Evolutionary conservation across 2,113 vertebrate genomes (phyloP), one percentile per base, ranked within the genome.

Genomic region (Macroglossus sobrinus): DNA sequence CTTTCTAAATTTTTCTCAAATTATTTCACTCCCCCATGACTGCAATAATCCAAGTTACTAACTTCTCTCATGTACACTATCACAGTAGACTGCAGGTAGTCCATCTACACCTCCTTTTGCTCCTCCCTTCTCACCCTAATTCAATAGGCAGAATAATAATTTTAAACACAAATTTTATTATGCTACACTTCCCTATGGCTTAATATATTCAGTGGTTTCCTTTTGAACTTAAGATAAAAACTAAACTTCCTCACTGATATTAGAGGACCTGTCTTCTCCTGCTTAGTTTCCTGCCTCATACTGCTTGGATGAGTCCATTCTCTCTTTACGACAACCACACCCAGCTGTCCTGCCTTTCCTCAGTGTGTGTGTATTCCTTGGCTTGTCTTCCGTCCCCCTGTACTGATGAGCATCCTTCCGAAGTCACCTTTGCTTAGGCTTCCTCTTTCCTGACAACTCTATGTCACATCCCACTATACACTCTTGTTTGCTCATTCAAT

Each of bases 81-180:
- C 15, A 47, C 18, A n/a, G 24, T 26, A 26, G 45, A 7, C 47
- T 84, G 45, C n/a, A 53, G 24, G 11, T 4, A n/a, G 22, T 61
- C 22, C n/a, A 2, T 26, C 22, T 30, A 12, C 4, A 9, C 59
- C 24, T 78, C 13, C 33, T 33, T 47, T 38, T 28, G 40, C 1
- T 19, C 35, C 9, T n/a, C n/a, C 18, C 6, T 45, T 22, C 10
- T 33, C 19, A 26, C 4, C 19, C 40, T 7, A 64, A 24, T 55
- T 79, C 57, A 88, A 75, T 8, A 66, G 18, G 45, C 5, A 57
- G 84, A 59, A 40, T 22, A 59, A 55, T 57, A 35, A 90, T 63
- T 82, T 59, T 91, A 93, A 91, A 66, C 35, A 74, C 18, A 87
- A 78, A 55, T 64, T 19, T 72, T 59, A 94, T 74, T 38, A 55